These are phyloP conservation scores for Diplogasteroides magnus DNA, from an alignment of 1,140 invertebrate species.

Conservation along the genomic window DNA sequence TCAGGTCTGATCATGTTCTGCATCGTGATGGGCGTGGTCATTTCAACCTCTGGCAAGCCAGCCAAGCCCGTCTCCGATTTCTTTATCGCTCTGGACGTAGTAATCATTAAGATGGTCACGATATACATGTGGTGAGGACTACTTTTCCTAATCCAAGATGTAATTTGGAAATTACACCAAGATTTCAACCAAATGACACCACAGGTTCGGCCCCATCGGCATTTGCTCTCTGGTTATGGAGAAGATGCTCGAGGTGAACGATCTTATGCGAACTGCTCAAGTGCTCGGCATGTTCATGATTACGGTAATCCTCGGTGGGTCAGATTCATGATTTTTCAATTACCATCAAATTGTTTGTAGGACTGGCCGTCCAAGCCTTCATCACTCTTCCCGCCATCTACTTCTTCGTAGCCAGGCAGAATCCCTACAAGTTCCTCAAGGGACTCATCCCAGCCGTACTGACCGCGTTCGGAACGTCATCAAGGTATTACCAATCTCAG, in stretches of 20 bases:
- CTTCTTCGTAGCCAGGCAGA: constrained; percentile 61
- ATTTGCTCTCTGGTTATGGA: constrained; percentile 81
- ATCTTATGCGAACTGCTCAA: constrained; percentile 72
- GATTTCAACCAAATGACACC: constrained; percentile 7
- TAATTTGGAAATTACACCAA: not conserved
- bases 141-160: not conserved
- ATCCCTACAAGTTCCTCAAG: constrained; percentile 62
- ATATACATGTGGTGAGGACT: constrained; percentile 74
- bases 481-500: too few species aligned
- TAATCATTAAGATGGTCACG: constrained; percentile 66
- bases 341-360: constrained; percentile 51
- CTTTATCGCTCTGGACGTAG: constrained; percentile 59
- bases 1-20: constrained; percentile 61
- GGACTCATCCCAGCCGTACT: constrained; percentile 63
- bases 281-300: constrained; percentile 81
- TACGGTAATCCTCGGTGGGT: constrained; percentile 68
- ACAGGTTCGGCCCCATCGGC: constrained; percentile 82
- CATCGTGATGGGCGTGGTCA: constrained; percentile 60
- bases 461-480: constrained; percentile 60
- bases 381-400: constrained; percentile 72
- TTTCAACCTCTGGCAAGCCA: constrained; percentile 56
- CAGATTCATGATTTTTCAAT: not conserved
- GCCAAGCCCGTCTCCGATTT: constrained; percentile 59
- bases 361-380: constrained; percentile 80
- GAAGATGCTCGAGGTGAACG: constrained; percentile 81